phyloP scores from a whole-genome alignment of 2,113 vertebrate species.

The Pycnonotus jocosus region DNA sequence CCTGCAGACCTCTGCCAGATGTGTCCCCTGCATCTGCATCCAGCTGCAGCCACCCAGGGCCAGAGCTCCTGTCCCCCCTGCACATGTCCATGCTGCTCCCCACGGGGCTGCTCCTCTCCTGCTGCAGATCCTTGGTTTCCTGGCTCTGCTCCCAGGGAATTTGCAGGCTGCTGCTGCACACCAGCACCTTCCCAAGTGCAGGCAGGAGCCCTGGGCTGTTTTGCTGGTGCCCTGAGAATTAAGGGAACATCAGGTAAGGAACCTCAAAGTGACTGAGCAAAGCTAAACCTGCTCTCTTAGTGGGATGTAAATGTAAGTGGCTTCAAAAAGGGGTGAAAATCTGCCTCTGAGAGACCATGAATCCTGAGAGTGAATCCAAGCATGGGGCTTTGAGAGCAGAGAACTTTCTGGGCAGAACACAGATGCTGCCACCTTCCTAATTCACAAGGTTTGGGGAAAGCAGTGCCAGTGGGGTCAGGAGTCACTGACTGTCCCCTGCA shows the following conservation, averaged over 20 bases:
- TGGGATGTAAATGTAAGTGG: not conserved
- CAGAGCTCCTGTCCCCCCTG: not conserved
- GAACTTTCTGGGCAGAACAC: not conserved
- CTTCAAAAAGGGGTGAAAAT: not conserved
- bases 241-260: not conserved
- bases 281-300: not conserved
- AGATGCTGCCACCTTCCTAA: not conserved
- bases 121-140: not conserved
- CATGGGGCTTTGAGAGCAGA: not conserved
- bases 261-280: not conserved
- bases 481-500: not conserved
- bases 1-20: not conserved
- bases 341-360: not conserved
- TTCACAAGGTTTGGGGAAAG: not conserved
- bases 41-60: not conserved
- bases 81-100: not conserved
- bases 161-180: not conserved
- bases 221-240: not conserved
- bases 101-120: not conserved
- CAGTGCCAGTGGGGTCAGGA: not conserved
- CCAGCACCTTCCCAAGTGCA: not conserved
- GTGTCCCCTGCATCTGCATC: not conserved
- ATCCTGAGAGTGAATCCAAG: not conserved
- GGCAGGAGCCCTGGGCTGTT: not conserved
- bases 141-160: not conserved